Conservation (phyloP, 1,140 invertebrate species). For the Drosophila arawakana region DNA sequence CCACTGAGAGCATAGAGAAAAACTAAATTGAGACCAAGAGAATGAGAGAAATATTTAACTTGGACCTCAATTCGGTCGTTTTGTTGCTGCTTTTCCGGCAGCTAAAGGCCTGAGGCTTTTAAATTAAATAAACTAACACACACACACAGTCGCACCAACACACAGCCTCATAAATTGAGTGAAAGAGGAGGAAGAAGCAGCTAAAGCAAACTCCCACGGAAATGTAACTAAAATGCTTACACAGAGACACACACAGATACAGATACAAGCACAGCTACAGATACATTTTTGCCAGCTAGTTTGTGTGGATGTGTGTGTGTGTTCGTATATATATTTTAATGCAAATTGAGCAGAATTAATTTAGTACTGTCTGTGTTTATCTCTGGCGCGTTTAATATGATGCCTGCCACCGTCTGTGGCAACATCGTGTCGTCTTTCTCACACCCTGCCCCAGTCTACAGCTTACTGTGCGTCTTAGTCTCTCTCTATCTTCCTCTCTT, state of each 20-base stretch:
- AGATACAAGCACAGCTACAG: slow-evolving; percentile 19
- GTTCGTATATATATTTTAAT: slow-evolving; percentile 72
- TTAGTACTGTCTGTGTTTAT: slow-evolving; percentile 80
- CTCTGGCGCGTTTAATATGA: slow-evolving; percentile 76
- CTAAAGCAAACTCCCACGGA: slow-evolving; percentile 42
- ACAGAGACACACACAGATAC: slow-evolving; percentile 31
- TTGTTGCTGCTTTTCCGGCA: slow-evolving; percentile 10
- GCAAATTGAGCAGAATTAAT: slow-evolving; percentile 84
- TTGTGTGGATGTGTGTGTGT: neutral
- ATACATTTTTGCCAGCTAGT: slow-evolving; percentile 24
- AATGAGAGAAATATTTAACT: slow-evolving; percentile 11
- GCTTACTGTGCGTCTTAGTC: slow-evolving; percentile 45
- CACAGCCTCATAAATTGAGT: slow-evolving; percentile 18
- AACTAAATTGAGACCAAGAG: neutral
- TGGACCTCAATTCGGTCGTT: slow-evolving; percentile 33
- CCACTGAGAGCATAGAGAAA: neutral
- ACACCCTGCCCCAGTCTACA: neutral
- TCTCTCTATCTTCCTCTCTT: slow-evolving; percentile 4
- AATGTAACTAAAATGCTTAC: slow-evolving; percentile 67
- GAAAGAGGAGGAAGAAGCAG: slow-evolving; percentile 10
- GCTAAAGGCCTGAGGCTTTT: slow-evolving; percentile 47
- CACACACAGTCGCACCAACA: slow-evolving; percentile 16
- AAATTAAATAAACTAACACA: slow-evolving; percentile 73
- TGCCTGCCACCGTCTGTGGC: slow-evolving; percentile 48
- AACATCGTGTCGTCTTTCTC: neutral